These are phyloP conservation scores for Papilio elwesi DNA, from an alignment of 2,888 invertebrate species.

Conservation along the genomic window DNA sequence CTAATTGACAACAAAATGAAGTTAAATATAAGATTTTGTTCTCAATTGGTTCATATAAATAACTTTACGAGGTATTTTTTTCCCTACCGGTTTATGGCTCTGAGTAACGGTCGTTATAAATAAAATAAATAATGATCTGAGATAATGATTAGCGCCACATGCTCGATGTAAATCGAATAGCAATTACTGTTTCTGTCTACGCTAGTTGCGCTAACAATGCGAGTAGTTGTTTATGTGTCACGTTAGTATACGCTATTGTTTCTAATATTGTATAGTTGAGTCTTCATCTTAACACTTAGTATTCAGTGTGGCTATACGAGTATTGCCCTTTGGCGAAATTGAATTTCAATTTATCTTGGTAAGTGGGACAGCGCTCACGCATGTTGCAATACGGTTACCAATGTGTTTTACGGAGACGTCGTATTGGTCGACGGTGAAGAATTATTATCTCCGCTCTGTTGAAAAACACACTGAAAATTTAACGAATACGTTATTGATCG, in stretches of 20 bases:
- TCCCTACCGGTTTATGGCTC: not conserved
- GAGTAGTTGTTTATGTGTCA: not conserved
- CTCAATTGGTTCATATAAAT: not conserved
- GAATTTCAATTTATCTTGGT: conserved; percentile 79
- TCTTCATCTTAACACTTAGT: conserved; percentile 45
- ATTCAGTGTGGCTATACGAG: conserved; percentile 62
- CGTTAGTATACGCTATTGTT: not conserved
- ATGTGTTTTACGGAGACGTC: conserved; percentile 67
- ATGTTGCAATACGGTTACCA: conserved; percentile 70
- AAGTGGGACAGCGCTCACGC: conserved; percentile 72
- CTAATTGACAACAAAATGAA: not conserved
- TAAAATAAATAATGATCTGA: not conserved
- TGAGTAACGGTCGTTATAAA: not conserved
- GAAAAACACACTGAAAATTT: conserved; percentile 40
- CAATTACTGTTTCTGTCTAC: conserved; percentile 8
- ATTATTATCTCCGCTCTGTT: conserved; percentile 43
- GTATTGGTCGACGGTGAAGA: conserved; percentile 50
- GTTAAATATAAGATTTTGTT: not conserved
- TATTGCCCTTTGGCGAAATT: conserved; percentile 79
- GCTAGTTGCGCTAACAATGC: not conserved
- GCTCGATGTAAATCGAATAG: not conserved
- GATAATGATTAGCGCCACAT: not conserved
- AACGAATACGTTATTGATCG: conserved; percentile 37
- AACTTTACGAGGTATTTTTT: not conserved
- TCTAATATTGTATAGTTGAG: conserved; percentile 16